Evolutionary conservation across 2,888 invertebrate species (phyloP).

Genomic region (Folsomia manolachei): DNA sequence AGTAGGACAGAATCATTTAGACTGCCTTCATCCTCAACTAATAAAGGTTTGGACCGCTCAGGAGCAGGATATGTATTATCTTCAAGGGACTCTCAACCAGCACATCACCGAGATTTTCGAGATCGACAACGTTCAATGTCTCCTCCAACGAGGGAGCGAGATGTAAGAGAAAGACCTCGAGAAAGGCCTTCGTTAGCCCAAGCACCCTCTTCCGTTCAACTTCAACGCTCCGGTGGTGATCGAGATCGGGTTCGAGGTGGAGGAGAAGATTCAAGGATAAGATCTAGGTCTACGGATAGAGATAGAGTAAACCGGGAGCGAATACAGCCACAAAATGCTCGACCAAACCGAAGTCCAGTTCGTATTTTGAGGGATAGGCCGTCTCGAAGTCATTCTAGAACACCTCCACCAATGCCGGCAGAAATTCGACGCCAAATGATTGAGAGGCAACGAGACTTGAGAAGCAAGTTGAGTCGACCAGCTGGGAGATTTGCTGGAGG

Average conservation of each 20-base stretch:
- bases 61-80: not conserved
- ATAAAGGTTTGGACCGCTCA: not conserved
- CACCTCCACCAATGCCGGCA: constrained; percentile 44
- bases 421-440: constrained; percentile 35
- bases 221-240: too few species aligned
- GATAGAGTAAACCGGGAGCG: too few species aligned
- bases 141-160: constrained; percentile 5
- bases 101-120: not conserved
- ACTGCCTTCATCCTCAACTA: not conserved
- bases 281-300: constrained; percentile 4
- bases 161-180: constrained; percentile 4
- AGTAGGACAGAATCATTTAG: not conserved
- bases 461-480: constrained; percentile 36
- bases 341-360: constrained; percentile 31
- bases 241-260: not conserved
- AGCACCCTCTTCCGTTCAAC: too few species aligned
- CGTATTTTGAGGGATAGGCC: constrained; percentile 28
- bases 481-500: constrained; percentile 30
- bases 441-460: constrained; percentile 34
- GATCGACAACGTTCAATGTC: not conserved
- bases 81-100: constrained; percentile 7
- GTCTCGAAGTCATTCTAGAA: constrained; percentile 34
- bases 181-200: too few species aligned
- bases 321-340: not conserved
- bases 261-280: not conserved